Base-by-base conservation (phyloP, 2,113 vertebrate species). In the Colinus virginianus region DNA sequence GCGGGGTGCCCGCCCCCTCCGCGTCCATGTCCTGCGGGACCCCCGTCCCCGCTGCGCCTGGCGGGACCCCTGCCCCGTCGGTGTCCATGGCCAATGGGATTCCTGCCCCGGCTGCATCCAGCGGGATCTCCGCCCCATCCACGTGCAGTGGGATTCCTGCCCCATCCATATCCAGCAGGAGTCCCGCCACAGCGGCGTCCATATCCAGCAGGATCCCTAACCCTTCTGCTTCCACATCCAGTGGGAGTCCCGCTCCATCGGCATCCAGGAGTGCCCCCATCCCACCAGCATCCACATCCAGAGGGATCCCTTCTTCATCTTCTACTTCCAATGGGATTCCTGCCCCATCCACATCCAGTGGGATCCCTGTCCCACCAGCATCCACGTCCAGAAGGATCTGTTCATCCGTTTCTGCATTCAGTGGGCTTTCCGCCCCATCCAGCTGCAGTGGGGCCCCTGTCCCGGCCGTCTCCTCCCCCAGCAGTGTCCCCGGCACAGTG, bases 21-120 rank as follows among this genome's bases (percentile, higher is more conserved):
- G 92, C 94, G 1, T 97, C 95, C 88, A 94, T 82, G 42, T 62
- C 95, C 77, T 49, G 53, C 0, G 18, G 86, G 56, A 70, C 66
- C 4, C 40, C 82, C 11, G 85, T 12, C 10, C 72, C 42, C 0
- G 32, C 78, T 34, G 62, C 4, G 0, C 45, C 28, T 0, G 9
- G 55, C 8, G 59, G 55, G 53, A 34, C 28, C 5, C 80, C 78
- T n/a, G 70, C 48, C 21, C 71, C 75, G 0, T 63, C 80, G 7
- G 83, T 74, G 20, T 87, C 84, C 74, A 87, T 74, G 34, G 88
- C 66, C 49, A 69, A 59, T 0, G 69, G 79, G 67, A 49, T 63
- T 4, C 21, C 88, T 42, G 6, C 16, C 8, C 75, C 69, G 0
- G 16, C 71, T 51, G 46, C 8, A 5, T 21, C 75, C 36, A 49